Percentiles rank a stretch among this genome's conserved stretches.
These are phyloP conservation scores for Eilema depressum DNA, from an alignment of 2,888 invertebrate species.

Conservation along the genomic window DNA sequence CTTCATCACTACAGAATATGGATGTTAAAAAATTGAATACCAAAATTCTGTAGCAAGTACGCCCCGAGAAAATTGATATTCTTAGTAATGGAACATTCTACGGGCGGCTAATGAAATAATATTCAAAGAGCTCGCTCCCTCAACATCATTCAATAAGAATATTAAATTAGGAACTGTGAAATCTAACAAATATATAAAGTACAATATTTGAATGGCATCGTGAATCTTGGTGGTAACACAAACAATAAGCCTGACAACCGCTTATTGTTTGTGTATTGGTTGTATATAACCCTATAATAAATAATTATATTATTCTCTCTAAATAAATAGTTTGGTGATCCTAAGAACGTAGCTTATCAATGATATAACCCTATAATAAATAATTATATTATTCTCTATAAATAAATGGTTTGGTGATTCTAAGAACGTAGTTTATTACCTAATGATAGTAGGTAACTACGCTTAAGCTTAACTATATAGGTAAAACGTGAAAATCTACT, in stretches of 20 bases:
- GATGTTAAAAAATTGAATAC: background rate
- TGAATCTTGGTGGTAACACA: constrained; percentile 1
- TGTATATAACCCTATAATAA: too few relatives aligned
- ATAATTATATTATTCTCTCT: constrained; percentile 9
- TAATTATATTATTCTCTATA: constrained; percentile 10
- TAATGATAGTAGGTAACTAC: background rate
- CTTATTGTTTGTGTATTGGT: too few relatives aligned
- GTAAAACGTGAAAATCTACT: background rate
- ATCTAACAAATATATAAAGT: background rate
- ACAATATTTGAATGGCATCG: background rate
- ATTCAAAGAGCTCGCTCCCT: background rate
- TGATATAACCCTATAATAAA: too few relatives aligned
- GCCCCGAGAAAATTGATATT: background rate
- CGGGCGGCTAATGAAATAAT: constrained; percentile 1
- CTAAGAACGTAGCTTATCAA: background rate
- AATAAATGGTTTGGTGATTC: constrained; percentile 23
- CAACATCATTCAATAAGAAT: background rate
- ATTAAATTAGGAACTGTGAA: background rate
- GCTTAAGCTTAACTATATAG: background rate
- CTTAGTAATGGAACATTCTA: constrained; percentile 1
- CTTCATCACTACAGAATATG: background rate
- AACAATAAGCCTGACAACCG: background rate
- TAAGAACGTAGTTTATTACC: background rate
- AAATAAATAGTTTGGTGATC: constrained; percentile 23
- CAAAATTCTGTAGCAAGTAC: background rate